A percentile compares a stretch with the other conserved stretches of the same genome.
Evolutionary conservation across 1,140 invertebrate genomes (phyloP).

Genomic region (Drosophila lowei): DNA sequence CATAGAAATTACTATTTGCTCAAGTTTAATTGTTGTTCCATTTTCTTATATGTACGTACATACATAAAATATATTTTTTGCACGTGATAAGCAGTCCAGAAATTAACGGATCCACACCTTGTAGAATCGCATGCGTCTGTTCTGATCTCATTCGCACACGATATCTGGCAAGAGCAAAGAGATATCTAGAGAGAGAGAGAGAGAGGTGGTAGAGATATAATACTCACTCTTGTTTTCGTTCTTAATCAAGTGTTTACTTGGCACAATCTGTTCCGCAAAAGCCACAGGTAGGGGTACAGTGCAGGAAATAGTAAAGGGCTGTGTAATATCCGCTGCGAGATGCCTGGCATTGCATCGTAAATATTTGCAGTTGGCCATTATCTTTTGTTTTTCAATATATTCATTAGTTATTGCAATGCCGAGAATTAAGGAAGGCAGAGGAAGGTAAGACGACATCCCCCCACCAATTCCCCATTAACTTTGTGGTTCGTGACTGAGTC

Average conservation of each 20-base stretch:
- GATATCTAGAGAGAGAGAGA: too few relatives aligned
- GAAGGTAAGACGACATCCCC: background rate
- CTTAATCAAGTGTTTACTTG: conserved; percentile 34
- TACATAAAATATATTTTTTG: conserved; percentile 2
- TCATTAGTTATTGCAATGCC: conserved; percentile 11
- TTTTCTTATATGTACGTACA: conserved; percentile 19
- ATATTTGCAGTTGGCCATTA: conserved; percentile 48
- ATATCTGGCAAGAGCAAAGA: background rate
- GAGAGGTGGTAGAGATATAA: too few relatives aligned
- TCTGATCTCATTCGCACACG: background rate
- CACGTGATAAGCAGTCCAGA: conserved; percentile 14
- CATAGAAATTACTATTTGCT: conserved; percentile 35
- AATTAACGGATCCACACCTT: conserved; percentile 25
- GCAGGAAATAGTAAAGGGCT: conserved; percentile 47
- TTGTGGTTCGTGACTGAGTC: conserved; percentile 64
- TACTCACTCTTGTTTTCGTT: conserved; percentile 57
- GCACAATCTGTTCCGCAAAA: conserved; percentile 28
- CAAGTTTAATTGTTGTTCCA: conserved; percentile 34
- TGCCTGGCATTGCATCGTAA: conserved; percentile 15
- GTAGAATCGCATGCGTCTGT: background rate
- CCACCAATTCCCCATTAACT: conserved; percentile 40
- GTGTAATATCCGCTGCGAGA: conserved; percentile 55
- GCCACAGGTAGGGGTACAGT: conserved; percentile 21
- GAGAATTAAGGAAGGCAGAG: conserved; percentile 8
- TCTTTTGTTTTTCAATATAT: conserved; percentile 36